Conservation (phyloP, 1,140 invertebrate species). For the Phymorhynchus buccinoides region DNA sequence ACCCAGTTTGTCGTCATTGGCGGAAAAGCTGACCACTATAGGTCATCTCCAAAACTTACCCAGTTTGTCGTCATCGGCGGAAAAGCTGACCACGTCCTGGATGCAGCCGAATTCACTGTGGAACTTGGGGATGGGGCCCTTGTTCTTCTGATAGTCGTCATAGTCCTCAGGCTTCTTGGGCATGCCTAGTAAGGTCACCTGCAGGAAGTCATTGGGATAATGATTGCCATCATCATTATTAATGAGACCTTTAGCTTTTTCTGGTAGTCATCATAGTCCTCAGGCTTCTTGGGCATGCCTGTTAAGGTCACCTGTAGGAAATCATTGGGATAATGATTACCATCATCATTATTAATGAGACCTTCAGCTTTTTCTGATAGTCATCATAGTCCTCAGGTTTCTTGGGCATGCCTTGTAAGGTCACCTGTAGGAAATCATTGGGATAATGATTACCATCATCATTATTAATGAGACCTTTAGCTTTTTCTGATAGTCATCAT, state of each 20-base stretch:
- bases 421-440: too few relatives aligned
- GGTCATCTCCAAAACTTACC: conserved; percentile 59
- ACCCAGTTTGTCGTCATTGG: too few relatives aligned
- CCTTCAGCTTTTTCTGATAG: too few relatives aligned
- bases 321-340: too few relatives aligned
- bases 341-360: too few relatives aligned
- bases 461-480: too few relatives aligned
- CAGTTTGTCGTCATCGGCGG: conserved; percentile 65
- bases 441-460: too few relatives aligned
- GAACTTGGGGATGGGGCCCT: conserved; percentile 74
- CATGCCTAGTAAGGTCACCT: conserved; percentile 73
- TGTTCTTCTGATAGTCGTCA: conserved; percentile 73
- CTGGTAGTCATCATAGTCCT: conserved; percentile 73
- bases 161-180: conserved; percentile 73
- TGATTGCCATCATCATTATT: too few relatives aligned
- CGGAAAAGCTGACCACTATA: too few relatives aligned
- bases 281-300: conserved; percentile 74
- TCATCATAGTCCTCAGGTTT: conserved; percentile 74
- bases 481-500: conserved; percentile 73
- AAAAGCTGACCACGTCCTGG: conserved; percentile 73
- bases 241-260: too few relatives aligned
- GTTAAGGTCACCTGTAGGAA: conserved; percentile 73
- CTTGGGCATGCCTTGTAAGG: conserved; percentile 72
- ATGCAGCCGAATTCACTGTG: conserved; percentile 74
- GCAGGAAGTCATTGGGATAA: too few relatives aligned